Conservation (phyloP, 2,113 vertebrate genomes). For the Cheirogaleus medius region DNA sequence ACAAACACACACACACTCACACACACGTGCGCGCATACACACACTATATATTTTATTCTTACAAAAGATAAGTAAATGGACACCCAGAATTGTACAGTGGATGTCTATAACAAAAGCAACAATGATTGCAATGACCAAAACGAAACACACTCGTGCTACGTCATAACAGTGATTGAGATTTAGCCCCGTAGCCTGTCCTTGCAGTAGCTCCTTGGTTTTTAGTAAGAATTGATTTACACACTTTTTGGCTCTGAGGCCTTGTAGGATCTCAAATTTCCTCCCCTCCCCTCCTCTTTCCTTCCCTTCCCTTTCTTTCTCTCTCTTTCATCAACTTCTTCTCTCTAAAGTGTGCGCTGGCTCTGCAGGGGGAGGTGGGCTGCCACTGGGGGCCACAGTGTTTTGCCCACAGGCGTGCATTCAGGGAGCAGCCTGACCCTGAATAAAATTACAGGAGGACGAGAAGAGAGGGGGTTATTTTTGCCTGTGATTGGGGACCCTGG, state of each 20-base stretch:
- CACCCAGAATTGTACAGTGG: background rate
- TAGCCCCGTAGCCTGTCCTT: background rate
- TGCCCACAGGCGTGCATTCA: too few relatives aligned
- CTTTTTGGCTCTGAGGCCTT: background rate
- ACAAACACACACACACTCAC: background rate
- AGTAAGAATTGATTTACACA: background rate
- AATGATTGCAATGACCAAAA: too few relatives aligned
- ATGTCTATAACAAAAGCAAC: background rate
- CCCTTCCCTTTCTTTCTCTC: too few relatives aligned
- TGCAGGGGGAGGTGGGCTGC: background rate
- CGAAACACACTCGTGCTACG: fast-evolving
- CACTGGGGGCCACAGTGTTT: fast-evolving
- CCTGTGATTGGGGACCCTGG: background rate
- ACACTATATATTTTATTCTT: background rate
- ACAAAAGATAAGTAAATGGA: background rate
- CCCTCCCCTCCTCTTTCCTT: background rate
- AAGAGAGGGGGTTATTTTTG: background rate
- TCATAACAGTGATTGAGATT: fast-evolving
- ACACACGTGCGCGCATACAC: background rate
- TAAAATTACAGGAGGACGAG: background rate
- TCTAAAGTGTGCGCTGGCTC: fast-evolving
- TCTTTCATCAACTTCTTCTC: background rate
- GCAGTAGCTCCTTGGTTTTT: background rate
- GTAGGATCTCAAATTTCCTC: background rate
- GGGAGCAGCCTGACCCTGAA: background rate